Evolutionary conservation across 2,113 vertebrate genomes (phyloP).

Genomic region (Oophaga pumilio): DNA sequence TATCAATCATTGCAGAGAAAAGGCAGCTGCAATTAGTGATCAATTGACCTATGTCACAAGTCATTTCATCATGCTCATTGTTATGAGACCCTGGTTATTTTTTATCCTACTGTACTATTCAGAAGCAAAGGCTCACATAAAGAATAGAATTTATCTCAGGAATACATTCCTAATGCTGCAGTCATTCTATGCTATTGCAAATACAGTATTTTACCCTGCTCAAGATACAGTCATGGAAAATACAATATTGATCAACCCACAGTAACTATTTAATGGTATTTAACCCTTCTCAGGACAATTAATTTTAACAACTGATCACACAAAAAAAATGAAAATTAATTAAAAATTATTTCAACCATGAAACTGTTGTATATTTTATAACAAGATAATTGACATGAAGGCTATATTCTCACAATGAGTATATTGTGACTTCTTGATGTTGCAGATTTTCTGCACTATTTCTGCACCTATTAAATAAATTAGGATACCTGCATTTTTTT

Average conservation of each 20-base stretch:
- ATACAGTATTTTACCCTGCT: neutral
- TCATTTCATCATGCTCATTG: conserved; percentile 12
- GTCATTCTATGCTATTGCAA: neutral
- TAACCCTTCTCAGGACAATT: neutral
- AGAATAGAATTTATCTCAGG: neutral
- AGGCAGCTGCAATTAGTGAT: conserved; percentile 27
- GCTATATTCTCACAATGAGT: no score
- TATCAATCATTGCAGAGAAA: conserved; percentile 19
- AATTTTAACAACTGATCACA: neutral
- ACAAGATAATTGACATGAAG: no score
- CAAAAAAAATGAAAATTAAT: neutral
- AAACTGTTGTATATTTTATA: neutral
- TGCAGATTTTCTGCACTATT: no score
- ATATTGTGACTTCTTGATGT: no score
- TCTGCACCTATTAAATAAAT: no score
- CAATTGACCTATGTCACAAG: conserved; percentile 22
- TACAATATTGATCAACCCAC: neutral
- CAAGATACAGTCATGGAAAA: neutral
- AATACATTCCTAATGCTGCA: neutral
- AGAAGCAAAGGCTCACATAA: neutral
- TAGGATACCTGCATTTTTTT: no score
- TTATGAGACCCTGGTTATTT: neutral
- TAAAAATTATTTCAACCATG: neutral
- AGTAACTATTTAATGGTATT: neutral
- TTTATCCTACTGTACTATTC: neutral